Base-by-base conservation (phyloP, 2,888 invertebrate species). In the Drosophila niveifrons region DNA sequence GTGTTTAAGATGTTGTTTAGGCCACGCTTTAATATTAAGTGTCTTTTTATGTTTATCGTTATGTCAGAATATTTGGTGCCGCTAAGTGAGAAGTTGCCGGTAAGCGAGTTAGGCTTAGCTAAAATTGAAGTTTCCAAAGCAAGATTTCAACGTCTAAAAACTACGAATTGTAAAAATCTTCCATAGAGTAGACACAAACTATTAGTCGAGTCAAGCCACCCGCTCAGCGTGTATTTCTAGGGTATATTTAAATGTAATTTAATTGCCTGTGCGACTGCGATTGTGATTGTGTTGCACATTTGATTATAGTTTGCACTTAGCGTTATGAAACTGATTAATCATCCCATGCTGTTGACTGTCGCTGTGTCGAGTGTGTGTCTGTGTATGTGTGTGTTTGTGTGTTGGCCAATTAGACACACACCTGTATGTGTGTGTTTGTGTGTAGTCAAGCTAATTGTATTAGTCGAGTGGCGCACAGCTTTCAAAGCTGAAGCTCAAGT, bases 271-370 rank as follows among this genome's bases (percentile, higher is more conserved):
- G 13, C 1, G 31, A 34, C 34, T 53, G 13, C 8, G 39, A 41
- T 41, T 41, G 39, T 61, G 29, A 50, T 51, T 61, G 50, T 51
- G 29, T 55, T 46, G 36, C n/a, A 23, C 13, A 34, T 48, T 63
- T 56, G 29, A 43, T 56, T 56, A 48, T 56, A 47, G 48, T 56
- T 55, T 63, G 63, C 56, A 48, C 63, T 56, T 63, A 57, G 41
- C 31, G 48, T 48, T 56, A 57, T 64, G 48, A 39, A 52, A 52
- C 52, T 44, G 52, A 44, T 61, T 61, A 52, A 61, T 61, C 52
- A 44, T 34, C 61, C 31, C 44, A 36, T 43, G 10, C 52, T 43
- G 31, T 11, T 51, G 36, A 17, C 13, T 39, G 34, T 13, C 13
- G 23, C 2, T 55, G 17, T 23, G 23, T 10, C 17, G 31, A 18